These are phyloP conservation scores for Neogale vison DNA, from an alignment of 2,113 vertebrate species.

Conservation along the genomic window DNA sequence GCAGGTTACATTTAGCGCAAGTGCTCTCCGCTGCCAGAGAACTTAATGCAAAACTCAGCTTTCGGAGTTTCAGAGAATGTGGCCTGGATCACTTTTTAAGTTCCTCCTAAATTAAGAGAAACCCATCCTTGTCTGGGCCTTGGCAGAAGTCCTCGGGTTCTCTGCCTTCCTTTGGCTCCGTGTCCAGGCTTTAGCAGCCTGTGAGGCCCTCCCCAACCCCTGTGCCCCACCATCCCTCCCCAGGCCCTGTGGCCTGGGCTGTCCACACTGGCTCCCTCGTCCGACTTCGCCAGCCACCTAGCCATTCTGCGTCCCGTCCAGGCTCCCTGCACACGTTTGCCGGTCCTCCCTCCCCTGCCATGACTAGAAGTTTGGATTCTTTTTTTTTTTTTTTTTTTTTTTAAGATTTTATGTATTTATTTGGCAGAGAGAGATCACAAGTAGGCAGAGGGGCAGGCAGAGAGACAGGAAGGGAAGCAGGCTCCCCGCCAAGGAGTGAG, in stretches of 20 bases:
- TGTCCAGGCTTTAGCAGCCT: neutral
- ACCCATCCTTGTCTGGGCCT: fast-evolving
- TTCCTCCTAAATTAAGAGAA: neutral
- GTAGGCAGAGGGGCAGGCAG: too few relatives aligned
- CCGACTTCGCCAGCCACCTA: fast-evolving
- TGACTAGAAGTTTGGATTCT: neutral
- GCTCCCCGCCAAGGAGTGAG: too few relatives aligned
- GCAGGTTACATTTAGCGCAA: neutral
- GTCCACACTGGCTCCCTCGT: fast-evolving
- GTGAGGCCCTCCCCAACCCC: fast-evolving
- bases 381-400: too few relatives aligned
- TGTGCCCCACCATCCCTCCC: neutral
- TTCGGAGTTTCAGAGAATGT: neutral
- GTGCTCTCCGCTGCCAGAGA: neutral
- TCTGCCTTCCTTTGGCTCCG: neutral
- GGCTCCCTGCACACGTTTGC: fast-evolving
- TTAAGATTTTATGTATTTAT: too few relatives aligned
- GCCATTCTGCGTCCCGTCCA: fast-evolving
- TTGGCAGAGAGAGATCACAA: too few relatives aligned
- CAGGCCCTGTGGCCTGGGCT: neutral
- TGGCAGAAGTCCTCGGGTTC: neutral
- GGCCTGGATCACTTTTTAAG: fast-evolving
- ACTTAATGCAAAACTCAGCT: neutral
- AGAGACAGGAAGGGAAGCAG: too few relatives aligned
- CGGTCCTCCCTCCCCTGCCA: fast-evolving